These are phyloP conservation scores for Lepus timidus DNA, from an alignment of 2,113 vertebrate species.

Conservation along the genomic window DNA sequence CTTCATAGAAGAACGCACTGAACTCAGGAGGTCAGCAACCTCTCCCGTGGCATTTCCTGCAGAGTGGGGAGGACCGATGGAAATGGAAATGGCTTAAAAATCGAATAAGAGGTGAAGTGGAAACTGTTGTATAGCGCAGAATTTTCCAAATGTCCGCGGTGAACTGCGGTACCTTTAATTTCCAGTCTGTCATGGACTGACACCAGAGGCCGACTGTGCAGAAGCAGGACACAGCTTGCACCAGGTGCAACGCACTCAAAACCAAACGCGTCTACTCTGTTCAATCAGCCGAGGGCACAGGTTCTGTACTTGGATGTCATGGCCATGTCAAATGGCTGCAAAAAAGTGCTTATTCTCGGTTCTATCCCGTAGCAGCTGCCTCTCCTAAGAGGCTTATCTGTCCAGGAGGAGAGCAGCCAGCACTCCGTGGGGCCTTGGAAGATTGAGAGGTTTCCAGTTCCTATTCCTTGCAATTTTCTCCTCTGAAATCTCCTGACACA, in stretches of 20 bases:
- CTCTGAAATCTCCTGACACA: constrained; percentile 30
- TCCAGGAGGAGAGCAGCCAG: not conserved
- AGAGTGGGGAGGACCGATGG: not conserved
- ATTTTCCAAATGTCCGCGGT: not conserved
- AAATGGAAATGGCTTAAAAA: not conserved
- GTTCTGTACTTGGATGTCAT: not conserved
- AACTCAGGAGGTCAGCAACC: constrained; percentile 2
- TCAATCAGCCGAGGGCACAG: not conserved
- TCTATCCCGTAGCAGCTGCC: not conserved
- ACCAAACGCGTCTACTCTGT: not conserved
- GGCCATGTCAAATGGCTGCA: constrained; percentile 2
- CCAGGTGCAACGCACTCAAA: not conserved
- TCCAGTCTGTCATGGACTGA: not conserved
- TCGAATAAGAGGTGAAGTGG: not conserved
- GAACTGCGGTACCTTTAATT: not conserved
- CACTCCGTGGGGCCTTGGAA: not conserved
- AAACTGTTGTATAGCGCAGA: not conserved
- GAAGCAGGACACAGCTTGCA: no score
- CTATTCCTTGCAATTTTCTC: constrained; percentile 15
- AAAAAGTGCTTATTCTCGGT: constrained; percentile 18
- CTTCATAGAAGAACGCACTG: not conserved
- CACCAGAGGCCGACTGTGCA: not conserved
- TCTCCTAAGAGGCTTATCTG: constrained; percentile 17
- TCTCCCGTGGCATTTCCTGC: constrained; percentile 18
- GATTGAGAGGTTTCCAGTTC: not conserved